Base-by-base conservation (phyloP, 1,140 invertebrate species). In the Eubasilissa regina region DNA sequence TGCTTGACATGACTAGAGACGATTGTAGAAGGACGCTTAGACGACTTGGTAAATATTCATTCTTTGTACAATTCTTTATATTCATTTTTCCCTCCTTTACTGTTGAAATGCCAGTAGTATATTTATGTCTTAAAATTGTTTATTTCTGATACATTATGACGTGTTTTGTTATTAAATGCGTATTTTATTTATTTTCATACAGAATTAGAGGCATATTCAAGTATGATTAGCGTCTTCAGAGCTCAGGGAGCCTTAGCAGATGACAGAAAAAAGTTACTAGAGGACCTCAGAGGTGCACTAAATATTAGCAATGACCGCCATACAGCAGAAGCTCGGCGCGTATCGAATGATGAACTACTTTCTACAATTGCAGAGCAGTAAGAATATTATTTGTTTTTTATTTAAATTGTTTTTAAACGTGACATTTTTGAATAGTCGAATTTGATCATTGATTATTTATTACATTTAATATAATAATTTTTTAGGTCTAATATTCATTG, bases 191-290 rank as follows among this genome's bases (percentile, higher is more conserved):
- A 25, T 64, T 56, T 51, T 56, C 45, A 43, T 55, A 73, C 85
- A 97, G 97, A 98, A 91, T 88, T 98, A 83, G 95, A 97, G 89
- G 96, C 96, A 80, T 98, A 97, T 91, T 93, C 95, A 83, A 93
- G 93, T 85, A 91, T 97, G 86, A 93, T 98, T 66, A 95, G 94
- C 84, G 96, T 96, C 80, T 93, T 98, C 86, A 92, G 97, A 88
- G 97, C 96, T 84, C 97, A 98, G 90, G 97, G 97, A 76, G 91
- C 93, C 85, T 92, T 97, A 51, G 95, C 92, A 84, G 93, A 92
- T 84, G 93, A 94, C 81, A 97, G 97, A 91, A 93, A 93, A 86
- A 95, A 94, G 86, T 88, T 97, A 79, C 89, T 98, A 56, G 93
- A 94, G 86, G 95, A 97, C 85, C 88, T 97, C 77, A 93, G 95